phyloP scores from a whole-genome alignment of 1,140 invertebrate species.

The Drosophila equinoxialis region DNA sequence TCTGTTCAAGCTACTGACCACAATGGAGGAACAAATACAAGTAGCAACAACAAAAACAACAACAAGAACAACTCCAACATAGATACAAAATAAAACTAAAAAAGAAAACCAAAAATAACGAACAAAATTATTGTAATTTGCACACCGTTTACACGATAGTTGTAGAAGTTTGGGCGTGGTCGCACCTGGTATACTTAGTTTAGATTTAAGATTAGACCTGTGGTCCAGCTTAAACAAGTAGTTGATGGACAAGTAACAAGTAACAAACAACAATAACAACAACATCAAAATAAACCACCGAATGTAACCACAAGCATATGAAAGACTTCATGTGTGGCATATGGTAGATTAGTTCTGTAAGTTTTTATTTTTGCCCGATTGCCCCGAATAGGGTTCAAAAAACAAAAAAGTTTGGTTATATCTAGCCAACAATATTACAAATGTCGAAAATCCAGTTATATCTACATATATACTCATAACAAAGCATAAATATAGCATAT shows the following conservation, averaged over 20 bases:
- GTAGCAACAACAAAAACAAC: slow-evolving; percentile 40
- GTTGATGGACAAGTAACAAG: slow-evolving; percentile 27
- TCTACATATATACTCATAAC: neutral
- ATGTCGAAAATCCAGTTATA: slow-evolving; percentile 2
- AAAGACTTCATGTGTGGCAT: slow-evolving; percentile 22
- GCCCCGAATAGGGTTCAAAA: too few species aligned
- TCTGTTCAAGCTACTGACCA: slow-evolving; percentile 31
- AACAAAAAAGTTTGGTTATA: neutral
- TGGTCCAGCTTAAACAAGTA: slow-evolving; percentile 32
- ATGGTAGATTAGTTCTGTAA: slow-evolving; percentile 14
- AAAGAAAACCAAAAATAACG: slow-evolving; percentile 15
- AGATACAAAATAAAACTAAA: slow-evolving; percentile 28
- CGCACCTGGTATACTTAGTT: slow-evolving; percentile 45
- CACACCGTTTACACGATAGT: slow-evolving; percentile 65
- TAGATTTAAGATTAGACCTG: slow-evolving; percentile 53
- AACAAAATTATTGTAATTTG: slow-evolving; percentile 69
- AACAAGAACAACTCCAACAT: slow-evolving; percentile 5
- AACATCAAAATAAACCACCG: neutral
- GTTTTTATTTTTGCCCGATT: neutral
- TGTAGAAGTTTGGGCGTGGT: slow-evolving; percentile 52
- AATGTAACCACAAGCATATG: slow-evolving; percentile 26
- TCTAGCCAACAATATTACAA: neutral
- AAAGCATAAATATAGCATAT: slow-evolving; percentile 22
- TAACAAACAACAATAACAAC: slow-evolving; percentile 4
- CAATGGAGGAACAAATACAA: slow-evolving; percentile 33